phyloP scores from a whole-genome alignment of 2,797 vertebrate species.

The Alauda arvensis region DNA sequence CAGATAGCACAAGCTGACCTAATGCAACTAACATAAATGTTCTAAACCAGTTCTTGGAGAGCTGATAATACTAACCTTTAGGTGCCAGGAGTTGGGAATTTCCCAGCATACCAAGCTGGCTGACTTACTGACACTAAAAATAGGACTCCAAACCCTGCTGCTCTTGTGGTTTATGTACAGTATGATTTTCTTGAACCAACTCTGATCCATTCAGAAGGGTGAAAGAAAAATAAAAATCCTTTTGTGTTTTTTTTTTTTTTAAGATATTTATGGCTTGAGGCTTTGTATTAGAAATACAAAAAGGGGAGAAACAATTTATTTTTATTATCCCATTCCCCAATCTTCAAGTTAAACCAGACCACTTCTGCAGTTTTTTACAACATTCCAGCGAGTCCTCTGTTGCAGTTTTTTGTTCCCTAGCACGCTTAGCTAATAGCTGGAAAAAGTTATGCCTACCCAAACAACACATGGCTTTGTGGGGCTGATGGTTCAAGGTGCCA shows the following conservation, averaged over 20 bases:
- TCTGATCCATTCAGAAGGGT: conserved; percentile 5
- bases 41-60: conserved; percentile 21
- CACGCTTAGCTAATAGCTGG: background rate
- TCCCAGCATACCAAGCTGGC: background rate
- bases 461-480: background rate
- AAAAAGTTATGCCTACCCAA: background rate
- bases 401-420: background rate
- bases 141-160: background rate
- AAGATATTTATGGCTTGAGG: conserved; percentile 15
- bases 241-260: conserved; percentile 43
- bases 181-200: background rate
- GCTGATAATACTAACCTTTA: conserved; percentile 27
- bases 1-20: conserved; percentile 28
- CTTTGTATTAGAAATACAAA: conserved; percentile 12
- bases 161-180: background rate
- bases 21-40: conserved; percentile 18
- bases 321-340: conserved; percentile 30
- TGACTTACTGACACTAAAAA: conserved; percentile 28
- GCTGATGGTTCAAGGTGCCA: background rate
- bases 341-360: conserved; percentile 41
- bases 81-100: conserved; percentile 34
- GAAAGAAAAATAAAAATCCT: background rate
- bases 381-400: background rate
- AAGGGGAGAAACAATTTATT: conserved; percentile 23
- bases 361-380: conserved; percentile 36